A percentile compares a stretch with the other conserved stretches of the same genome.
Conservation (phyloP, 2,888 invertebrate genomes). For the Mylabris sibirica region DNA sequence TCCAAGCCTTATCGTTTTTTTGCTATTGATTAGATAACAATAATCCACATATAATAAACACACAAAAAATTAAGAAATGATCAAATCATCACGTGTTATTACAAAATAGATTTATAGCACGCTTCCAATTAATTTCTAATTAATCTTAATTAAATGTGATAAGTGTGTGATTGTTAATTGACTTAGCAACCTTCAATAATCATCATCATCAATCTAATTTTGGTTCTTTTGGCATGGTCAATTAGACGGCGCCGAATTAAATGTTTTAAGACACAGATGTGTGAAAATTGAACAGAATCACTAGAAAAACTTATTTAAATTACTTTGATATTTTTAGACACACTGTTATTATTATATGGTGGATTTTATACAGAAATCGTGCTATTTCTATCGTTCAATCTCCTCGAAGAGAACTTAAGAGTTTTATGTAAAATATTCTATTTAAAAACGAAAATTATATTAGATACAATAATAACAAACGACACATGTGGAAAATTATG, state of each 20-base stretch:
- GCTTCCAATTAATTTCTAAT: conserved; percentile 7
- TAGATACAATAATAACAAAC: neutral
- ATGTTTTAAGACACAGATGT: neutral
- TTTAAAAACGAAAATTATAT: neutral
- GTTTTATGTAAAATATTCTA: neutral
- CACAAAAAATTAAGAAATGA: neutral
- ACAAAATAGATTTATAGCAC: conserved; percentile 13
- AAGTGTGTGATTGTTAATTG: conserved; percentile 12
- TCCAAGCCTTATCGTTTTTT: neutral
- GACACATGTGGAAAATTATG: conserved; percentile 17
- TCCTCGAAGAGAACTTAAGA: neutral
- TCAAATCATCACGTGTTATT: neutral
- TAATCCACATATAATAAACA: neutral
- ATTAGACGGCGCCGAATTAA: neutral
- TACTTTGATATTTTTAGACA: conserved; percentile 1
- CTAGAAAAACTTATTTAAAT: conserved; percentile 1
- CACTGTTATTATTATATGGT: neutral
- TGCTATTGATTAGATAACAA: neutral
- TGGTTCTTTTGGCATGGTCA: conserved; percentile 11
- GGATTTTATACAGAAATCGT: conserved; percentile 9
- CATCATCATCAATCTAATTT: conserved; percentile 21
- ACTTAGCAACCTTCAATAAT: conserved; percentile 17
- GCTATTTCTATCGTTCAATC: conserved; percentile 3
- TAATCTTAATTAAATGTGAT: conserved; percentile 11
- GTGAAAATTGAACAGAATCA: conserved; percentile 4